A percentile compares a stretch with the other conserved stretches of the same genome.
phyloP scores from a whole-genome alignment of 1,140 invertebrate species.

The Parasteatoda tepidariorum region DNA sequence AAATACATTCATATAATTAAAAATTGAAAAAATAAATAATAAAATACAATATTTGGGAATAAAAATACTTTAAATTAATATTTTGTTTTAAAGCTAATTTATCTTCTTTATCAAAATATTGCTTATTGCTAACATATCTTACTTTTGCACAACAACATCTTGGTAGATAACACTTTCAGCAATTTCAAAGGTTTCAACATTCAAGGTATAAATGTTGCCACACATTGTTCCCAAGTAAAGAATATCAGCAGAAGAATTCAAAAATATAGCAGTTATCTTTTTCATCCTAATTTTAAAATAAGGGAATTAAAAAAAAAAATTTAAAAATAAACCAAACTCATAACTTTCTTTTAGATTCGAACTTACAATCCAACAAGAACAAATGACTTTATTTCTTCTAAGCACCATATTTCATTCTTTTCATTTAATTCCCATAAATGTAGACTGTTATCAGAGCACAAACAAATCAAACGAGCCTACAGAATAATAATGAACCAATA shows the following conservation, averaged over 20 bases:
- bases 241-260: constrained; percentile 81
- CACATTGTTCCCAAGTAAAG: constrained; percentile 94
- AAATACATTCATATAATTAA: too few relatives aligned
- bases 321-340: background rate
- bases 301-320: background rate
- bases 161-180: constrained; percentile 93
- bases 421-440: constrained; percentile 94
- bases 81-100: too few relatives aligned
- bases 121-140: background rate
- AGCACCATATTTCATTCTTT: constrained; percentile 71
- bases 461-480: constrained; percentile 84
- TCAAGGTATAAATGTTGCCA: constrained; percentile 92
- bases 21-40: too few relatives aligned
- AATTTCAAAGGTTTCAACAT: constrained; percentile 84
- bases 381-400: constrained; percentile 81
- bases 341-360: background rate
- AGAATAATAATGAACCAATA: too few relatives aligned
- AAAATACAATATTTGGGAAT: too few relatives aligned
- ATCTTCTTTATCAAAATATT: too few relatives aligned
- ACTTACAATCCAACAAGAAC: constrained; percentile 83
- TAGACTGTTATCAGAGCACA: constrained; percentile 92
- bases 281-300: constrained; percentile 72
- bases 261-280: constrained; percentile 86
- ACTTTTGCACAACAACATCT: constrained; percentile 92
- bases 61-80: too few relatives aligned